Evolutionary conservation across 2,113 vertebrate genomes (phyloP).

Genomic region (Scomber scombrus): DNA sequence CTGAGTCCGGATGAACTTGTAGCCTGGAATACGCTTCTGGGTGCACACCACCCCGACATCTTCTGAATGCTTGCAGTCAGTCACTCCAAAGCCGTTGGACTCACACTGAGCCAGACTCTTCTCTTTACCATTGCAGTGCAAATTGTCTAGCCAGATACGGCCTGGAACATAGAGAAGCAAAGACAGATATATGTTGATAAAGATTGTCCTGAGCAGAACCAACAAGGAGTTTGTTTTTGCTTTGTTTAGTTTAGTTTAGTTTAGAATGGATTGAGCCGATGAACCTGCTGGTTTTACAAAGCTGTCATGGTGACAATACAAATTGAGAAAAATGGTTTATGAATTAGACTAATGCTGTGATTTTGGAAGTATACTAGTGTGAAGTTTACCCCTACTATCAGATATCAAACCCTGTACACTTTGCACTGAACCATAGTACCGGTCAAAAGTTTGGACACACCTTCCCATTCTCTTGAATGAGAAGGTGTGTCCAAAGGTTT

Average conservation of each 20-base stretch:
- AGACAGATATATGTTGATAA: not conserved
- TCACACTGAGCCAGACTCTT: constrained; percentile 87
- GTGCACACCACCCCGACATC: constrained; percentile 94
- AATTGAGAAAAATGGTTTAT: no score
- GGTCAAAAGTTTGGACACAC: no score
- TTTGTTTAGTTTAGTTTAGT: not conserved
- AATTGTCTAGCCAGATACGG: constrained; percentile 94
- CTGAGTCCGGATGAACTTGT: constrained; percentile 87
- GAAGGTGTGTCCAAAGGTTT: no score
- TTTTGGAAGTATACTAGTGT: not conserved
- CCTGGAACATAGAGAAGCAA: constrained; percentile 78
- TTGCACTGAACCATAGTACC: not conserved
- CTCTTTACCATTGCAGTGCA: constrained; percentile 91
- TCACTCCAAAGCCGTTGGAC: constrained; percentile 93
- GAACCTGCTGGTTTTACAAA: not conserved
- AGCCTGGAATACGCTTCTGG: constrained; percentile 92
- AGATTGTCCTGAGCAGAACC: not conserved
- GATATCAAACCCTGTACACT: not conserved
- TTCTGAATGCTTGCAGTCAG: constrained; percentile 94
- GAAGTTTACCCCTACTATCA: not conserved
- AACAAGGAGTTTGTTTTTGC: not conserved
- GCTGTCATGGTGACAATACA: not conserved
- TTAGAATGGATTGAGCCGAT: not conserved
- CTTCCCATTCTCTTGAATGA: no score
- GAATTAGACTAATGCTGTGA: not conserved